phyloP scores from a whole-genome alignment of 1,140 invertebrate species.

The Macrosteles quadrilineatus region DNA sequence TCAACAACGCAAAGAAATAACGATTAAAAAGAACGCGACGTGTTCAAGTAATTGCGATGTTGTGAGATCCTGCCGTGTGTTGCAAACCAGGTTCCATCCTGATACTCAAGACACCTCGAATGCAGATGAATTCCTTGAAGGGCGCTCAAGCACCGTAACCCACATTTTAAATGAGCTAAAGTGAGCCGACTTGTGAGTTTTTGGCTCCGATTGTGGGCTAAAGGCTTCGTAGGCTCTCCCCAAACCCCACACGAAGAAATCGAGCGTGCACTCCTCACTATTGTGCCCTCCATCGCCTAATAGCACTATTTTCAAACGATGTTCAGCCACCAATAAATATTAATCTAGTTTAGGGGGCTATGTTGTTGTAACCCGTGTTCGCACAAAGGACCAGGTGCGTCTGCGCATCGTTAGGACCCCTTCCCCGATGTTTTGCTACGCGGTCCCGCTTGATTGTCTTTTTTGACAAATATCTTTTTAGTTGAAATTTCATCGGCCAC shows the following conservation, averaged over 20 bases:
- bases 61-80: no score
- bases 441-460: conserved; percentile 9
- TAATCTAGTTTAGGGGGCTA: conserved; percentile 12
- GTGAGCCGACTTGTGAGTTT: no score
- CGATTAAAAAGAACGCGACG: no score
- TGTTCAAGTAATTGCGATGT: no score
- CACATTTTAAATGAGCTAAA: no score
- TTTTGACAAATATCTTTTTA: conserved; percentile 26
- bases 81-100: no score
- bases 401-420: neutral
- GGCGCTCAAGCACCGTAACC: no score
- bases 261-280: neutral
- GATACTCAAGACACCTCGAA: no score
- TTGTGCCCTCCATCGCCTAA: neutral
- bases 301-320: conserved; percentile 22
- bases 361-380: conserved; percentile 19
- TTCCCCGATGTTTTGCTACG: conserved; percentile 5
- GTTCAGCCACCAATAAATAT: conserved; percentile 25
- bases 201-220: no score
- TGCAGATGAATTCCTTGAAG: no score
- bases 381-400: conserved; percentile 9
- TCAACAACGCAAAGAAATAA: no score
- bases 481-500: conserved; percentile 26
- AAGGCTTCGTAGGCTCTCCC: no score
- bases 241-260: neutral